A percentile compares a stretch with the other conserved stretches of the same genome.
These are phyloP conservation scores for Ommatoiulus sabulosus DNA, from an alignment of 2,888 invertebrate species.

Conservation along the genomic window DNA sequence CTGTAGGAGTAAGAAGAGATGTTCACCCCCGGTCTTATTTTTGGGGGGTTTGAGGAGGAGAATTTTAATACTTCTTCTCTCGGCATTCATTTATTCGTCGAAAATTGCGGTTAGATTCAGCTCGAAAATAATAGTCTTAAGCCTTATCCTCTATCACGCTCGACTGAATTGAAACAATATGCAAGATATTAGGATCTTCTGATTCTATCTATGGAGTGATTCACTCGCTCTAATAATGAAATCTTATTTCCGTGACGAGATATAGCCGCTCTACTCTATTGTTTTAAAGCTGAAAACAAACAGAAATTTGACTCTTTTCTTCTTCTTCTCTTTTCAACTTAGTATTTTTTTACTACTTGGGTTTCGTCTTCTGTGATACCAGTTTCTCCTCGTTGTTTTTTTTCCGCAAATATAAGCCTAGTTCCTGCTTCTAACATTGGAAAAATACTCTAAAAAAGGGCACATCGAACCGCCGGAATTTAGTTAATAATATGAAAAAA, in stretches of 20 bases:
- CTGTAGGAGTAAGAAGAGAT: background rate
- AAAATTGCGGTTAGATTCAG: constrained; percentile 34
- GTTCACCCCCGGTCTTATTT: background rate
- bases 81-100: constrained; percentile 20
- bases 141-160: constrained; percentile 34
- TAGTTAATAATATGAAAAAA: constrained; percentile 23
- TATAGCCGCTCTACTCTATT: background rate
- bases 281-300: constrained; percentile 34
- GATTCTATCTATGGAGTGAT: background rate
- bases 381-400: background rate
- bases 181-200: background rate
- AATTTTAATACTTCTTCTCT: constrained; percentile 30
- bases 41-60: background rate
- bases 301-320: constrained; percentile 26
- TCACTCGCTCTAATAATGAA: background rate
- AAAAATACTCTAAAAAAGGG: background rate
- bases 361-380: background rate
- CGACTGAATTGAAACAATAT: constrained; percentile 34
- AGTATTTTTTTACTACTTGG: too few relatives aligned
- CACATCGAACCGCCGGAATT: background rate
- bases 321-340: background rate
- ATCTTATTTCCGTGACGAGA: constrained; percentile 34
- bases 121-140: background rate
- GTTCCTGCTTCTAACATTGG: too few relatives aligned
- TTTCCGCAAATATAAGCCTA: background rate